A percentile compares a stretch with the other conserved stretches of the same genome.
Evolutionary conservation across 2,888 invertebrate species (phyloP).

Genomic region (Melanophora roralis): DNA sequence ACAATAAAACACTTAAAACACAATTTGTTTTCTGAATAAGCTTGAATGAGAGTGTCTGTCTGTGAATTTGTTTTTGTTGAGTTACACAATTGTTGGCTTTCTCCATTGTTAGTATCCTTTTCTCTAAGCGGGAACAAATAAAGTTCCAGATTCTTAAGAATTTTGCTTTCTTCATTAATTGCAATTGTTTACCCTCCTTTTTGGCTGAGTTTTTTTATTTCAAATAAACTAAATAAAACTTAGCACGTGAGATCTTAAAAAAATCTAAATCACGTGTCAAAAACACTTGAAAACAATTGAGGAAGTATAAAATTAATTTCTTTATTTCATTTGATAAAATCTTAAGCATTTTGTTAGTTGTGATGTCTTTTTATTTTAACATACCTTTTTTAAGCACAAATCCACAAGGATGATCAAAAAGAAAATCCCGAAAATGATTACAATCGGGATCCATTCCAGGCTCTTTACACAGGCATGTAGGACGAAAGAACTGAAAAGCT

Average conservation of each 20-base stretch:
- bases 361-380: conserved; percentile 62
- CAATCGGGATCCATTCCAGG: conserved; percentile 94
- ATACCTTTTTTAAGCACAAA: conserved; percentile 93
- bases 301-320: background rate
- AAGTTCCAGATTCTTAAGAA: background rate
- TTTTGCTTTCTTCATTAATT: background rate
- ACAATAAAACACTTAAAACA: conserved; percentile 47
- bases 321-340: background rate
- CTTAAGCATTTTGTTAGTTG: background rate
- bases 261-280: conserved; percentile 20
- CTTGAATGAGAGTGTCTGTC: background rate
- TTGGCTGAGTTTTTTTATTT: background rate
- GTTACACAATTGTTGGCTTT: conserved; percentile 23
- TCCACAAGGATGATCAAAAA: conserved; percentile 95
- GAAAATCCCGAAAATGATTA: conserved; percentile 94
- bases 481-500: conserved; percentile 94
- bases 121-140: too few relatives aligned
- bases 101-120: background rate
- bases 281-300: background rate
- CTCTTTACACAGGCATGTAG: conserved; percentile 93
- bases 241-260: conserved; percentile 16
- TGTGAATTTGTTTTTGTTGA: too few relatives aligned
- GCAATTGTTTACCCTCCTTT: background rate
- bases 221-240: background rate
- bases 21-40: conserved; percentile 16